phyloP scores from a whole-genome alignment of 2,113 vertebrate genomes.

The Callithrix jacchus region DNA sequence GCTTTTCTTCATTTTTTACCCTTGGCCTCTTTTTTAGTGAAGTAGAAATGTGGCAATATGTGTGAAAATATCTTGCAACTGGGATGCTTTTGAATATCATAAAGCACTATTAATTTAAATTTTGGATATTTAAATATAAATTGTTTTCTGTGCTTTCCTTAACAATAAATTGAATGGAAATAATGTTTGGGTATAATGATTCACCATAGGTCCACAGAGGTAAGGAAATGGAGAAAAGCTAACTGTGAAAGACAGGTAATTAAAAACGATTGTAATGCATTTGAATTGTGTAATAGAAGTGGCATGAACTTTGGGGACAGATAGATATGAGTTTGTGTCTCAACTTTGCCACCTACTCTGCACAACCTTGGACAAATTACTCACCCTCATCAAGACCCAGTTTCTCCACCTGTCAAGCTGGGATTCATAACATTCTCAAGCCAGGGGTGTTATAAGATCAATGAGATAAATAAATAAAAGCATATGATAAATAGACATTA shows the following conservation, averaged over 20 bases:
- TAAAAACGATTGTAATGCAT: background rate
- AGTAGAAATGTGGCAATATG: background rate
- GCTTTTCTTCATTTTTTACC: background rate
- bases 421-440: background rate
- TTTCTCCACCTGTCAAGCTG: conserved; percentile 44
- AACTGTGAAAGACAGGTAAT: background rate
- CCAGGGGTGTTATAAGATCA: background rate
- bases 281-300: background rate
- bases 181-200: background rate
- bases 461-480: conserved; percentile 19
- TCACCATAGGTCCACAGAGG: background rate
- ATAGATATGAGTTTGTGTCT: background rate
- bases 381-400: background rate
- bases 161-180: background rate
- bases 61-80: background rate
- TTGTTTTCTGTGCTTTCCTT: background rate
- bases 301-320: background rate
- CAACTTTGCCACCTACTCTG: background rate
- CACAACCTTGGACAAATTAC: background rate
- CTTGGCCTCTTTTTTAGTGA: background rate
- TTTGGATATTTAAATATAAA: background rate
- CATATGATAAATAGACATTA: background rate
- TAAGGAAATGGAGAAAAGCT: background rate
- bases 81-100: background rate
- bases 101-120: background rate